Base-by-base conservation (phyloP, 1,140 invertebrate genomes). In the Pteromalus puparum region DNA sequence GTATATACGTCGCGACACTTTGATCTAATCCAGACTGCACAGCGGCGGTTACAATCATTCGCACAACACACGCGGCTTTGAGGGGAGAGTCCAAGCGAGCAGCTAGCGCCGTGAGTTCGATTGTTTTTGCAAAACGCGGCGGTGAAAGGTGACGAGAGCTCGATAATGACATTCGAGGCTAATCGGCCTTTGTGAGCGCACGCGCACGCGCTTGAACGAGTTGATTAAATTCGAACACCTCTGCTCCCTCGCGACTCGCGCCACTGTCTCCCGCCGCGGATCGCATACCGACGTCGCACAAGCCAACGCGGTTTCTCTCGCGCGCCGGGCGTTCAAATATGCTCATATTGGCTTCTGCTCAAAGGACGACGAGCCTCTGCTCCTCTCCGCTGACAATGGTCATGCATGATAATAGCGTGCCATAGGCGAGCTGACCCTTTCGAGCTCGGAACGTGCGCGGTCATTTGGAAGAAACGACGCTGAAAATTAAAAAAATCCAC, bases 101-200 rank as follows among this genome's bases (percentile, higher is more conserved):
- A 26, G 48, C 24, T 67, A 42, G 10, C 78, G 46, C 26, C 24
- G 84, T 77, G 87, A 53, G 72, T 38, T 85, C 83, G 83, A 86
- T 89, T 89, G 85, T 85, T 89, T 86, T 81, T 83, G 5, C 80
- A 84, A 74, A 84, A 84, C 81, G 77, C 67, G 26, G 30, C 24
- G 61, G 30, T 15, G n/a, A 7, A 42, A 70, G 75, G 28, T 75
- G 70, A 80, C 53, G 61, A 42, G 67, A 18, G 70, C 12, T 46
- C 68, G 76, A 74, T 81, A 84, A 84, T 84, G 83, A 15, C 76
- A 84, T 84, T 84, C 79, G 76, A 79, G 78, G 75, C 73, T 84
- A 79, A 84, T 84, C 82, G 82, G 81, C 38, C 81, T 82, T 82
- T 82, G 73, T 82, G 81, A 72, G 70, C 30, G 48, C 34, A 61